Evolutionary conservation across 2,113 vertebrate species (phyloP), one percentile per base, ranked within the genome.

Genomic region (Urocynchramus pylzowi): DNA sequence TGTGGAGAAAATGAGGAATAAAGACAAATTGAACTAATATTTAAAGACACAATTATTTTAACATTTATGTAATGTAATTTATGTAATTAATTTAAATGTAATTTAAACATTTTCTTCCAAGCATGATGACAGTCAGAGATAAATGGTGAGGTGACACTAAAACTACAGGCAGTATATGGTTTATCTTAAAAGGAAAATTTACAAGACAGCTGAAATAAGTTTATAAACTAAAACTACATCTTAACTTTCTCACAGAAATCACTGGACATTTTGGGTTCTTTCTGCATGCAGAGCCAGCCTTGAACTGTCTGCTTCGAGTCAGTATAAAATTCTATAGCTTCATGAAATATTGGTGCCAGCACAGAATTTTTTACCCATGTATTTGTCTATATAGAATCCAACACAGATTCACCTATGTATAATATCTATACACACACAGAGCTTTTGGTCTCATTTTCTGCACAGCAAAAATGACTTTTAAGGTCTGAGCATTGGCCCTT

Each of bases 291-390:
- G 73, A 94, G 67, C 71, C 93, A 97, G 86, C 89, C 97, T 91
- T 95, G 97, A 97, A 97, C 27, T 82, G 89, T 95, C 97, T 92
- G 94, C 96, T 98, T 81, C 35, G 80, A 88, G 92, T 89, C 95
- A 88, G 95, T 93, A 95, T 57, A 95, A 92, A 86, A 77, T 86
- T 61, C 63, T 28, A 27, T 1, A 74, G 33, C 37, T 95, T 89
- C 37, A 44, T 70, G 31, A 95, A 98, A 95, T 98, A 50, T 7
- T 78, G 30, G 28, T 44, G 41, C 53, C 53, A 60, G 45, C n/a
- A 65, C 6, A 37, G 35, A 42, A 37, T 6, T 57, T 56, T 31
- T 70, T 28, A 53, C 42, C 42, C 6, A 1, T 24, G 8, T 20
- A 4, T 31, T 24, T 49, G 20, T 37, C 59, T 69, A 2, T 4